Base-by-base conservation (phyloP, 2,113 vertebrate species). In the Cephalopterus ornatus region DNA sequence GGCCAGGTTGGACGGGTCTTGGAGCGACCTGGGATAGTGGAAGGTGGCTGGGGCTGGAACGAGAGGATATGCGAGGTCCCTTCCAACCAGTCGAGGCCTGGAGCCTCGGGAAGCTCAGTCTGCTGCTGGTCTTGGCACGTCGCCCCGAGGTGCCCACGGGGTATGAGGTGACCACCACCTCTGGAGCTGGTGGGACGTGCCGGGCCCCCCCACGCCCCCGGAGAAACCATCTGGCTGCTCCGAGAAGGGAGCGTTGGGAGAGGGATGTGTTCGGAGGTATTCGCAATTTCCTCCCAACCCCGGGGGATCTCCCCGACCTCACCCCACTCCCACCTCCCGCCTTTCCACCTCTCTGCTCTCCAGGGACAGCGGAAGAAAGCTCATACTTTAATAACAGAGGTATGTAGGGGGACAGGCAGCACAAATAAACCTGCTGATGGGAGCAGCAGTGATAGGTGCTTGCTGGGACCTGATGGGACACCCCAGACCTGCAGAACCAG, bases 271-370 rank as follows among this genome's bases (percentile, higher is more conserved):
- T 8, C 42, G 3, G 44, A 95, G 73, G 49, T 77, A 96, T 95
- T 87, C 61, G 88, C 80, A 95, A 95, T 97, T 97, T 97, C 95
- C 97, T 92, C 71, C 61, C 33, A 35, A 28, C 86, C 24, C 55
- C 2, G 65, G 27, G 78, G 73, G n/a, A 62, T 61, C 81, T 66
- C 35, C n/a, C 77, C 5, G 5, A 5, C 23, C 20, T 27, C 14
- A 11, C 4, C 11, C 37, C 73, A 27, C 52, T 24, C 33, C 14
- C 5, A 15, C 9, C 22, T 19, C 22, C 28, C 6, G 3, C 49
- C 49, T 49, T 30, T 27, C 14, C 4, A 19, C 11, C 22, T 19
- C 22, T 49, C 23, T 8, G 2, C 59, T 33, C 13, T 44, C 17
- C 73, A 9, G 74, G 16, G n/a, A 28, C 55, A n/a, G 47, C 14